Evolutionary conservation across 2,888 invertebrate genomes (phyloP).

Genomic region (Athrips mouffetella): DNA sequence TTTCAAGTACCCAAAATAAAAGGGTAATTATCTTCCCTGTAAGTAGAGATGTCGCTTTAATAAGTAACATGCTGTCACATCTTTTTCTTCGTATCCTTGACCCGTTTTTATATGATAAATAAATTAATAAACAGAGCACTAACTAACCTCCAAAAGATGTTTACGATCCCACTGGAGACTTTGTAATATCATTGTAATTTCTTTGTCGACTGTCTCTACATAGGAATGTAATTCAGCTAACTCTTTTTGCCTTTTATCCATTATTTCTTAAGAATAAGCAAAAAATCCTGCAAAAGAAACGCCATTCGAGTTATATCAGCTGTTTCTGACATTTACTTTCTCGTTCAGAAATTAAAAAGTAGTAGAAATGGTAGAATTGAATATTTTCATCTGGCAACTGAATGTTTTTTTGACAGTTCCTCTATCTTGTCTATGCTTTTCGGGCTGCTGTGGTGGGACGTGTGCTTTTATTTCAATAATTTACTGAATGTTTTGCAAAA

Average conservation of each 20-base stretch:
- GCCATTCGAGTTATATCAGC: neutral
- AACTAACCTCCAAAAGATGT: conserved; percentile 46
- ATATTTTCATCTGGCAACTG: conserved; percentile 6
- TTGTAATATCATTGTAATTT: conserved; percentile 58
- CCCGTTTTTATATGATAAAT: neutral
- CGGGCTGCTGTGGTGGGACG: conserved; percentile 33
- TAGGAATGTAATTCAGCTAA: conserved; percentile 43
- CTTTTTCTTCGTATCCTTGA: too few relatives aligned
- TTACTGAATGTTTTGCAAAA: conserved; percentile 62
- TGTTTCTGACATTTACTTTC: neutral
- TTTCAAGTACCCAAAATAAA: neutral
- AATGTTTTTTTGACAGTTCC: conserved; percentile 20
- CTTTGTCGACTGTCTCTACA: conserved; percentile 46
- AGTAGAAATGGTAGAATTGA: neutral
- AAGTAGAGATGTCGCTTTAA: too few relatives aligned
- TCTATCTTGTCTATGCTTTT: conserved; percentile 38
- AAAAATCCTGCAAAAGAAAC: neutral
- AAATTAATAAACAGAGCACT: conserved; percentile 1
- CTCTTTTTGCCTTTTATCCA: conserved; percentile 44
- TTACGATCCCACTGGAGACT: conserved; percentile 62
- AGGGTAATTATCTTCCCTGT: neutral
- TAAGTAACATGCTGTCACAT: too few relatives aligned
- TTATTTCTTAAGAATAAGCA: conserved; percentile 18
- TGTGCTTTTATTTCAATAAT: conserved; percentile 43
- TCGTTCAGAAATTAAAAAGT: neutral